Conservation (phyloP, 2,797 vertebrate species). For the Anguilla pacifica region DNA sequence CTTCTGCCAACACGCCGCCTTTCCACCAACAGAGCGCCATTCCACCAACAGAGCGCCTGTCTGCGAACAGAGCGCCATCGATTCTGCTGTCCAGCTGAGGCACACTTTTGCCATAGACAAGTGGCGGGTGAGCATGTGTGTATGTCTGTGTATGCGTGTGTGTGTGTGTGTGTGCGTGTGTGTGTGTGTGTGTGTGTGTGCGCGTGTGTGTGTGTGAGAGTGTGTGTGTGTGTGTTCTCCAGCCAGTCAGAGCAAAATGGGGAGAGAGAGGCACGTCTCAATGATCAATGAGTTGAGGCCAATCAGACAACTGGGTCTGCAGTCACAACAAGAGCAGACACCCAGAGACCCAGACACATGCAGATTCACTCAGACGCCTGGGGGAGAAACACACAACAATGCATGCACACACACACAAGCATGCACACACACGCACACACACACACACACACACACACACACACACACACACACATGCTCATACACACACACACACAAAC, state of each 20-base stretch:
- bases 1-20: no score
- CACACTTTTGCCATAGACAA: not conserved
- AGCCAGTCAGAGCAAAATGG: not conserved
- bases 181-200: not conserved
- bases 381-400: no score
- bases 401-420: no score
- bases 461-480: no score
- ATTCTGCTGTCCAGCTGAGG: not conserved
- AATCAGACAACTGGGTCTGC: not conserved
- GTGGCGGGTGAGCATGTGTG: not conserved
- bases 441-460: no score
- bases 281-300: not conserved
- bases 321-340: not conserved
- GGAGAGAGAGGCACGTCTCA: not conserved
- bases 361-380: no score
- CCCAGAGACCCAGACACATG: not conserved
- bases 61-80: not conserved
- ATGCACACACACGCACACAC: no score
- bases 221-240: not conserved
- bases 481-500: no score
- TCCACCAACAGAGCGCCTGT: no score
- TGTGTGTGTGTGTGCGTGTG: no score
- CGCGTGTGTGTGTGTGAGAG: not conserved
- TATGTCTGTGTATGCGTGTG: not conserved
- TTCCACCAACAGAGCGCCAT: no score